Base-by-base conservation (phyloP, 2,113 vertebrate genomes). In the Dendrocopos noguchii region DNA sequence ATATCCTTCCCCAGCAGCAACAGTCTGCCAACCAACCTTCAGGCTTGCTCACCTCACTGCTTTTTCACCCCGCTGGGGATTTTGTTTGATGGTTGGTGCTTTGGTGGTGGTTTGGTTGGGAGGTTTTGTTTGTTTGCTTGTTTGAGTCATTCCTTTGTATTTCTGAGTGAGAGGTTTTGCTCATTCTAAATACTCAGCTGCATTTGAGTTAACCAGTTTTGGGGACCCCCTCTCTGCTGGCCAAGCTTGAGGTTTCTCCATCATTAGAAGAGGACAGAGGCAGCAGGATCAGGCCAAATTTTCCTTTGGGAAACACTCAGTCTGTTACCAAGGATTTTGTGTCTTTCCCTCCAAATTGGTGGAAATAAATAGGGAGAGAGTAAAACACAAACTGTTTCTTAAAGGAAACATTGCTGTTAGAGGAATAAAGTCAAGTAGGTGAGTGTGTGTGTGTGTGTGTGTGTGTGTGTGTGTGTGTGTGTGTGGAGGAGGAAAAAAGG, bases 401-500 rank as follows among this genome's bases (percentile, higher is more conserved):
- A 12, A 66, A 88, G 57, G 34, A 31, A 74, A 31, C 1, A 56
- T 11, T 7, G 1, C 20, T 46, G 7, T 29, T 52, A 10, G 6
- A 22, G 56, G 36, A 22, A 15, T 44, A 39, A 79, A 87, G 29
- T 39, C 25, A 24, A 2, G 0, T 7, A 10, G 6, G 1, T 7
- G 27, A 24, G 12, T 14, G 17, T 0, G 0, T 24, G 18, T 25
- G 25, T 2, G n/a, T n/a, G n/a, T n/a, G n/a, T n/a, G 39, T 39
- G 39, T 39, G 39, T 39, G 39, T 39, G 39, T 39, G 39, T 39
- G 1, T 7, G 27, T 20, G 12, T 13, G 17, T 0, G 0, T 24
- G 18, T 25, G 25, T 2, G 2, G 25, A 71, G 12, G 11, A 63
- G 64, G 39, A 80, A 93, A 64, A 50, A 50, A 93, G 56, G 6